Base-by-base conservation (phyloP, 2,797 vertebrate genomes). In the Neostethus bicornis region DNA sequence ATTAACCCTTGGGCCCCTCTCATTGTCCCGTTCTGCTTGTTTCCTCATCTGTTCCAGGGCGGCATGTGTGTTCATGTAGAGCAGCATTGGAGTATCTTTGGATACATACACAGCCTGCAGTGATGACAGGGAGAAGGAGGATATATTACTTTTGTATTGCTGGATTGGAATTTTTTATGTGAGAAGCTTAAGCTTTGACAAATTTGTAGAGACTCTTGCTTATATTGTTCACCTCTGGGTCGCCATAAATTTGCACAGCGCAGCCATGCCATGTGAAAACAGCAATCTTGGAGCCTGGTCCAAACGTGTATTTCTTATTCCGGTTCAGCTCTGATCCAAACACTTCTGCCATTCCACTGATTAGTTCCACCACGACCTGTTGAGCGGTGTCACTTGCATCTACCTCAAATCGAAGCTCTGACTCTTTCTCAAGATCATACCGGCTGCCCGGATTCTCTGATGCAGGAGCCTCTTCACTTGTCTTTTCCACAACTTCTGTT, bases 191-290 rank as follows among this genome's bases (percentile, higher is more conserved):
- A 49, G 41, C 7, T 4, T 31, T 0, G 5, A 37, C 2, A 43
- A 5, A 46, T 13, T 23, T 24, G 28, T 10, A 46, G 21, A 13
- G 4, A 48, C 1, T 1, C 4, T 10, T 10, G 7, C 56, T 3
- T 3, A 9, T 20, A 2, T 7, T 68, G 29, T 80, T 80, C 47
- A 96, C 96, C 90, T 99, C 97, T 0, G 96, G 95, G 62, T 96
- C 96, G 43, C 97, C 97, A 2, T 91, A 94, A 26, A 99, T 92
- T 56, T 94, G 95, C 16, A 99, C 87, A 12, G 92, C 93, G 79
- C 97, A 99, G 63, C 97, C 95, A 28, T 99, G 97, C 97, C 97
- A 99, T 13, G 97, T 99, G 80, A 99, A 99, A 39, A 99, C 96
- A 0, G 97, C 96, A 14, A 96, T 96, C 80, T 98, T 98, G 41